Evolutionary conservation across 2,113 vertebrate species (phyloP).

Genomic region (Oxygymnocypris stewartii): DNA sequence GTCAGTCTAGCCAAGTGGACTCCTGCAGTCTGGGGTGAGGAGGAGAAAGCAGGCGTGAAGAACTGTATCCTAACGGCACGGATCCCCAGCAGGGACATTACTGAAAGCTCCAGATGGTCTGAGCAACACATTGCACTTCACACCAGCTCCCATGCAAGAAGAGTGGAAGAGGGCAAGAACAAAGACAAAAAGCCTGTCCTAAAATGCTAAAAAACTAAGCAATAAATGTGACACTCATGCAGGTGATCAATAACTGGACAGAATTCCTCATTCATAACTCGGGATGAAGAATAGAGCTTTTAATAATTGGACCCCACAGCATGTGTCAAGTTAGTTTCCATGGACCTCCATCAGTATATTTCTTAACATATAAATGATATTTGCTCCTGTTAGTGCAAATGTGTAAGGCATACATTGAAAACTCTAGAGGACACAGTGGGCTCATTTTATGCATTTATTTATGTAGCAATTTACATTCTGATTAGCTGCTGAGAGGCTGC

Average conservation of each 20-base stretch:
- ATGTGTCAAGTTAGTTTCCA: conserved; percentile 29
- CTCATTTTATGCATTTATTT: conserved; percentile 82
- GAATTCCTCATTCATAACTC: conserved; percentile 20
- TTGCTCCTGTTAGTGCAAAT: conserved; percentile 29
- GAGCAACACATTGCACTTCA: background rate
- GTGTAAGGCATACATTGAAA: conserved; percentile 58
- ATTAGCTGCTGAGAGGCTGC: conserved; percentile 77
- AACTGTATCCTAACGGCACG: conserved; percentile 1
- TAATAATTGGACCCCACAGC: conserved; percentile 32
- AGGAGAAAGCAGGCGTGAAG: conserved; percentile 2
- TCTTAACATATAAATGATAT: conserved; percentile 29
- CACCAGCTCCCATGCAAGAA: background rate
- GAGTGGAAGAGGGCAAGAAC: background rate
- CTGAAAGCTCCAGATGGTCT: conserved; percentile 1
- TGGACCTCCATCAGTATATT: conserved; percentile 32
- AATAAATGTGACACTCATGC: background rate
- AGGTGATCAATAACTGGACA: conserved; percentile 33
- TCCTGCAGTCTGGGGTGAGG: conserved; percentile 24
- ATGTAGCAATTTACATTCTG: conserved; percentile 80
- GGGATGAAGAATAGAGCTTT: conserved; percentile 40
- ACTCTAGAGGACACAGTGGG: conserved; percentile 72
- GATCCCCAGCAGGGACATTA: background rate
- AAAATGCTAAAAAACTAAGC: background rate
- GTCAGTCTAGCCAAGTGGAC: conserved; percentile 7
- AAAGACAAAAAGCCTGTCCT: background rate